Evolutionary conservation across 1,140 invertebrate genomes (phyloP).

Genomic region (Cyclina sinensis): DNA sequence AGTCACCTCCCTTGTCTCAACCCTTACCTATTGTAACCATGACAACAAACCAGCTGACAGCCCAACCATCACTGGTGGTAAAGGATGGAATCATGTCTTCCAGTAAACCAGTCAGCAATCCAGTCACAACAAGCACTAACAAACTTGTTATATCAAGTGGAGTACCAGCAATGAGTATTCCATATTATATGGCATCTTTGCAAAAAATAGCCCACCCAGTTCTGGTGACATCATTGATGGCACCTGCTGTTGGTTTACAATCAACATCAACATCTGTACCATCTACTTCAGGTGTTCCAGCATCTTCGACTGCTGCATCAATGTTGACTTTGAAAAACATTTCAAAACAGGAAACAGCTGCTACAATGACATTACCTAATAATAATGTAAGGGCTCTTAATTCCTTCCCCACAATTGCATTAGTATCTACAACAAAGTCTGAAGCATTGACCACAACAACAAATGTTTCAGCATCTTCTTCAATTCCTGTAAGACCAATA

Average conservation of each 20-base stretch:
- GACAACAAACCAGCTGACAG: constrained; percentile 32
- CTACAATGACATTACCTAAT: background rate
- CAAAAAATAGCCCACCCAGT: constrained; percentile 64
- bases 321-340: constrained; percentile 10
- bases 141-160: constrained; percentile 1
- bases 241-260: constrained; percentile 41
- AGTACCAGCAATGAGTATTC: constrained; percentile 38
- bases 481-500: constrained; percentile 45
- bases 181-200: constrained; percentile 62
- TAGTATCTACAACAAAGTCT: background rate
- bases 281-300: background rate
- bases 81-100: constrained; percentile 43
- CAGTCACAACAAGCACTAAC: background rate
- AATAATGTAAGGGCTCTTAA: constrained; percentile 31
- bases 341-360: constrained; percentile 19
- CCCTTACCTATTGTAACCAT: background rate
- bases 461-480: background rate
- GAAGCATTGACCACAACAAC: background rate
- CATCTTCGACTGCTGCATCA: constrained; percentile 4
- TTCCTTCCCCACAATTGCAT: background rate
- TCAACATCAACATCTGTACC: constrained; percentile 4
- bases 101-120: background rate
- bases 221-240: constrained; percentile 58
- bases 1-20: constrained; percentile 38
- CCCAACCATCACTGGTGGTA: constrained; percentile 23